Conservation (phyloP, 2,797 vertebrate genomes). For the Myripristis jacobus region DNA sequence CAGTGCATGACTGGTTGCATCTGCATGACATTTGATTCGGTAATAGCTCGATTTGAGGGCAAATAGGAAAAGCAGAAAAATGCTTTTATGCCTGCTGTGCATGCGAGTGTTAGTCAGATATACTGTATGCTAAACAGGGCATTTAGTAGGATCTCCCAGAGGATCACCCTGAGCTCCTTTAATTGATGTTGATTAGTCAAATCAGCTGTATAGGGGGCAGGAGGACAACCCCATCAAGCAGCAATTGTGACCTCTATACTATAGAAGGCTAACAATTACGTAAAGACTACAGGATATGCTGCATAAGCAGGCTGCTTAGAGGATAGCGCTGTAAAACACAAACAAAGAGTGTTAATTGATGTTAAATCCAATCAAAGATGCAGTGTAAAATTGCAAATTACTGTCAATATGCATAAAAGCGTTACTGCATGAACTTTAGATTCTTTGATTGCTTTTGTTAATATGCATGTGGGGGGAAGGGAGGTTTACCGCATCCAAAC, state of each 20-base stretch:
- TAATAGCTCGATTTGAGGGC: slow-evolving; percentile 34
- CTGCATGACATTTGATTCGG: slow-evolving; percentile 30
- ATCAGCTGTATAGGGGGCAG: slow-evolving; percentile 58
- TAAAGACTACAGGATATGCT: slow-evolving; percentile 51
- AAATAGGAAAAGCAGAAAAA: slow-evolving; percentile 14
- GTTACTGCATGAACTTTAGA: too few relatives aligned
- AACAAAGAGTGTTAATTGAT: slow-evolving; percentile 57
- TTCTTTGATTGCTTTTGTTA: too few relatives aligned
- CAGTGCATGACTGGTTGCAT: slow-evolving; percentile 33
- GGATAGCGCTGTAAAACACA: slow-evolving; percentile 38
- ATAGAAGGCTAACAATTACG: slow-evolving; percentile 57
- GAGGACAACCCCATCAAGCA: slow-evolving; percentile 65
- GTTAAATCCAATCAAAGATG: slow-evolving; percentile 59
- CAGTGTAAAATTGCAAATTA: slow-evolving; percentile 37
- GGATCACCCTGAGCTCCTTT: slow-evolving; percentile 55
- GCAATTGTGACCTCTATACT: slow-evolving; percentile 57
- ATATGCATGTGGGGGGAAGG: not conserved
- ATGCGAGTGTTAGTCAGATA: slow-evolving; percentile 31
- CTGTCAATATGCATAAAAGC: slow-evolving; percentile 20
- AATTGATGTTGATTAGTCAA: slow-evolving; percentile 79
- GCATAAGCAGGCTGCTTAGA: slow-evolving; percentile 48
- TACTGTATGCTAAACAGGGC: slow-evolving; percentile 31
- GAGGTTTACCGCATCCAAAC: not conserved
- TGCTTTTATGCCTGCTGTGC: slow-evolving; percentile 39
- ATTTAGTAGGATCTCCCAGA: slow-evolving; percentile 43